Evolutionary conservation across 1,140 invertebrate species (phyloP).

Genomic region (honey bee (Apis mellifera)): DNA sequence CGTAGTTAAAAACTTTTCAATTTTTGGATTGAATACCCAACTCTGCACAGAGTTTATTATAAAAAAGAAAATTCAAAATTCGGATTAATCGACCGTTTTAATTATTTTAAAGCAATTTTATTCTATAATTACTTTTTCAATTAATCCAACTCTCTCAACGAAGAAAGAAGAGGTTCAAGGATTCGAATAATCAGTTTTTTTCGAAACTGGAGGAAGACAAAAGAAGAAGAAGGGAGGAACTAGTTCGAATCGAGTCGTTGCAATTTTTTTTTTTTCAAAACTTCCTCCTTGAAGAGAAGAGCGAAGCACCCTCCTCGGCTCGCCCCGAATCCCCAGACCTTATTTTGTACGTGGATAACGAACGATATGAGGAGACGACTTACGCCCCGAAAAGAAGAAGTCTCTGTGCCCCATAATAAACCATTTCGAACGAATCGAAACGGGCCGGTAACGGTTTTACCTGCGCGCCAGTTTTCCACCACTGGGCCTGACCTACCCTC

Average conservation of each 20-base stretch:
- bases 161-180: too few species aligned
- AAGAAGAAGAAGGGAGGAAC: not conserved
- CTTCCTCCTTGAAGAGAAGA: not conserved
- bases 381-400: conserved; percentile 52
- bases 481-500: conserved; percentile 55
- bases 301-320: not conserved
- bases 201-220: not conserved
- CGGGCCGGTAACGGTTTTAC: conserved; percentile 69
- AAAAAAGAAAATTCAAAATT: too few species aligned
- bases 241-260: not conserved
- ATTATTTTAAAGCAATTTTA: too few species aligned
- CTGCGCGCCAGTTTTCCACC: conserved; percentile 56
- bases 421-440: conserved; percentile 53
- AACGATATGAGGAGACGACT: conserved; percentile 41
- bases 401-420: conserved; percentile 60
- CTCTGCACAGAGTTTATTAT: too few species aligned
- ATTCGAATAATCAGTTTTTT: too few species aligned
- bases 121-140: too few species aligned
- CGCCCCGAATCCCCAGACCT: conserved; percentile 16
- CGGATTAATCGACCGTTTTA: too few species aligned
- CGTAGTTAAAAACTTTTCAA: too few species aligned
- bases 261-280: conserved; percentile 6
- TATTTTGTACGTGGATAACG: conserved; percentile 45
- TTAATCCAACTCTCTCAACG: too few species aligned
- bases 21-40: too few species aligned